These are phyloP conservation scores for Erebia ligea DNA, from an alignment of 2,888 invertebrate genomes.

Conservation along the genomic window DNA sequence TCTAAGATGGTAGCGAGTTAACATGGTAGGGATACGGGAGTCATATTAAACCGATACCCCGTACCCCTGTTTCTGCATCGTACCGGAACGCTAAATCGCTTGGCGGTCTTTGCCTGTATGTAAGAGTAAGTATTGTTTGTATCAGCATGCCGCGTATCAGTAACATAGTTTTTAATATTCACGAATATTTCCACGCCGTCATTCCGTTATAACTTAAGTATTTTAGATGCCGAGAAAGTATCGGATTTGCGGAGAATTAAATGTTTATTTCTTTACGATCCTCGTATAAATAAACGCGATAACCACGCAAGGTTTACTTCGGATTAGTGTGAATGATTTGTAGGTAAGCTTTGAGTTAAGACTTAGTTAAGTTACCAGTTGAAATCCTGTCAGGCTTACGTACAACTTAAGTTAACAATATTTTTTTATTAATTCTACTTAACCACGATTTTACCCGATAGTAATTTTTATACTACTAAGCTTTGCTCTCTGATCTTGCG, in stretches of 20 bases:
- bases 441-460: too few species aligned
- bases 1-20: too few species aligned
- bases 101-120: too few species aligned
- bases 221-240: constrained; percentile 17
- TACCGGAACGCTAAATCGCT: too few species aligned
- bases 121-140: too few species aligned
- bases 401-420: not conserved
- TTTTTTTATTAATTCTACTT: not conserved
- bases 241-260: constrained; percentile 8
- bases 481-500: too few species aligned
- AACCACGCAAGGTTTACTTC: constrained; percentile 1
- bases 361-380: constrained; percentile 8
- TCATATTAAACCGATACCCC: too few species aligned
- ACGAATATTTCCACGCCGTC: constrained; percentile 15
- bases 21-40: too few species aligned
- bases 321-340: constrained; percentile 21
- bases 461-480: too few species aligned
- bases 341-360: constrained; percentile 8
- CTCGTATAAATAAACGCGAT: constrained; percentile 2
- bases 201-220: constrained; percentile 18
- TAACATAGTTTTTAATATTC: not conserved
- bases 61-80: too few species aligned
- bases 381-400: not conserved
- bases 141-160: not conserved
- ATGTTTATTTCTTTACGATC: constrained; percentile 6